These are phyloP conservation scores for Capitulum mitella DNA, from an alignment of 2,888 invertebrate genomes.

Conservation along the genomic window DNA sequence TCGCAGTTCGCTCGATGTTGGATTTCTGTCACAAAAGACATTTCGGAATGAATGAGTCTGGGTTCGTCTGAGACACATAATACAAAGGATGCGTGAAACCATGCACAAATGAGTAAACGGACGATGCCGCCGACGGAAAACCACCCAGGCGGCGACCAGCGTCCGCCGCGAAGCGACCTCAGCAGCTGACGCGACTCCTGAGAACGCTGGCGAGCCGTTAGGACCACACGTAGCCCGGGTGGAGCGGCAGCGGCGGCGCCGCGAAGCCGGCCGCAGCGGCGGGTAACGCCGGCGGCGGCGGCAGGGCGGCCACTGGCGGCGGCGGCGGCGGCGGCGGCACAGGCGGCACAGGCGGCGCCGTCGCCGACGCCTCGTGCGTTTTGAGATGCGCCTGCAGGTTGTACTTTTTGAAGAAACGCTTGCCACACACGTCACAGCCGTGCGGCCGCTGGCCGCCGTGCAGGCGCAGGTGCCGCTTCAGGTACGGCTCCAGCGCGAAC, in stretches of 20 bases:
- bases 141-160: too few relatives aligned
- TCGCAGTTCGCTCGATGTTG: too few relatives aligned
- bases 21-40: too few relatives aligned
- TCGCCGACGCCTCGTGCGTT: background rate
- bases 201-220: background rate
- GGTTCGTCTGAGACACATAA: too few relatives aligned
- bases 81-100: too few relatives aligned
- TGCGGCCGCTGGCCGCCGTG: background rate
- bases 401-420: slow-evolving; percentile 1
- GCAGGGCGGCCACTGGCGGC: background rate
- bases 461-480: background rate
- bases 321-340: background rate
- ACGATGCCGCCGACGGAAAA: too few relatives aligned
- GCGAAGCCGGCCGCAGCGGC: background rate
- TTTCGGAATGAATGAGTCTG: too few relatives aligned
- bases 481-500: background rate
- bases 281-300: background rate
- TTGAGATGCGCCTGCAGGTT: slow-evolving; percentile 20
- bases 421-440: background rate
- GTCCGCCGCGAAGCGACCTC: too few relatives aligned
- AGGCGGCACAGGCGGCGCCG: background rate
- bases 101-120: too few relatives aligned
- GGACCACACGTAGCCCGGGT: background rate
- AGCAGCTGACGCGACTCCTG: too few relatives aligned
- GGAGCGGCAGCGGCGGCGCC: background rate